Evolutionary conservation across 2,888 invertebrate genomes (phyloP), one percentile per base, ranked within the genome.

Genomic region (Catotricha subobsoleta): DNA sequence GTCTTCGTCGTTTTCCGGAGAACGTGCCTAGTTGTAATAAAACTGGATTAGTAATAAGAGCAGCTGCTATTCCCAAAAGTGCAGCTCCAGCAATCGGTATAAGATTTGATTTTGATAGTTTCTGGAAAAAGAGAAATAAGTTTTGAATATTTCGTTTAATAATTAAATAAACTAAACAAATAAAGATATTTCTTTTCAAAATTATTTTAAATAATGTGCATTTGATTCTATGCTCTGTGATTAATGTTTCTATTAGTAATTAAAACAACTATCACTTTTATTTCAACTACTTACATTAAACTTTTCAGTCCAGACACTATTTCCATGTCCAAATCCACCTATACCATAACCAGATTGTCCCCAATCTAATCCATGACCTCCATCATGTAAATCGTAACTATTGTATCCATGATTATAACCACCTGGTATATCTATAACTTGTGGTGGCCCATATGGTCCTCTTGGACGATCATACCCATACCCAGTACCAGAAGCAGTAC

Each of bases 41-140:
- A 40, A 83, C 68, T 4, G 86, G 84, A 60, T 83, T 82, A 48
- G 71, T 71, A 41, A 80, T 77, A 43, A 83, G 64, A 13, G 83
- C 76, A 18, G 83, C 83, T 2, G 83, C 82, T 23, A 82, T 81
- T 28, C 83, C 83, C 37, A 80, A 60, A n/a, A 86, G 66, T 1
- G 83, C 83, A 34, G 82, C 72, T 18, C 83, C 83, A 29, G 82
- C 83, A 47, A 84, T 59, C 1, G 83, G 83, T 55, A 77, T 69
- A 38, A 80, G 58, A 29, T 78, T 59, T 33, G 74, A 67, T 60
- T 75, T 75, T 20, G 61, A 58, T 28, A 62, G 46, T 15, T 59
- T 49, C 30, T 55, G 20, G 21, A 34, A 40, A 34, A 37, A 23
- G 9, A 27, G 27, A 37, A 15, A 37, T 10, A 36, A 25, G 13